phyloP scores from a whole-genome alignment of 2,888 invertebrate genomes.

The Dicycla oo region DNA sequence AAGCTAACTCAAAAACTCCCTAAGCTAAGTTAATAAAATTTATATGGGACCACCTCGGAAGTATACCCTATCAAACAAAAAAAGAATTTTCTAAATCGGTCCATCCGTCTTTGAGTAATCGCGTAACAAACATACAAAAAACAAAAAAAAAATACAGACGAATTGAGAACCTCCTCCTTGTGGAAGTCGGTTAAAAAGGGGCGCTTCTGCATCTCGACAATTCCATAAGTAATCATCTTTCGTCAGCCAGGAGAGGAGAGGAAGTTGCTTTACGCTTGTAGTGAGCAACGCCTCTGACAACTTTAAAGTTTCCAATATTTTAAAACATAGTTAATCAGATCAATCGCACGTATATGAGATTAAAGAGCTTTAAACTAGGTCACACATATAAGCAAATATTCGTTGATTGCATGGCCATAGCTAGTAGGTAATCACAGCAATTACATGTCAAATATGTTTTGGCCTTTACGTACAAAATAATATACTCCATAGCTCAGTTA shows the following conservation, averaged over 20 bases:
- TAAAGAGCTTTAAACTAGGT: neutral
- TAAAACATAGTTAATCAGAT: neutral
- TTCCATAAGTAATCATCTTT: neutral
- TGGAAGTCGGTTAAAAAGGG: too few species aligned
- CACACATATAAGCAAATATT: slow-evolving; percentile 9
- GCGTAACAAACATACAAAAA: too few species aligned
- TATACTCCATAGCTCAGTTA: slow-evolving; percentile 57
- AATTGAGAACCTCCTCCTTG: too few species aligned
- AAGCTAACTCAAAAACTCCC: too few species aligned
- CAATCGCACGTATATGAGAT: neutral
- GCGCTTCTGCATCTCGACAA: neutral
- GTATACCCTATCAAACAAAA: too few species aligned
- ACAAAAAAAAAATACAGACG: too few species aligned
- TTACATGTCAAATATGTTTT: slow-evolving; percentile 44
- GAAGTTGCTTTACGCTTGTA: neutral
- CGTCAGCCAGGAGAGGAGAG: neutral
- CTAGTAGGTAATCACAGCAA: slow-evolving; percentile 26
- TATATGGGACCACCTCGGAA: too few species aligned
- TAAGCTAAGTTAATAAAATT: too few species aligned
- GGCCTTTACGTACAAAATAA: slow-evolving; percentile 47
- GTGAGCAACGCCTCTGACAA: neutral
- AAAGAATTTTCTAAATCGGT: too few species aligned
- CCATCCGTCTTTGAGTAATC: too few species aligned
- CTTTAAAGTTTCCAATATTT: neutral
- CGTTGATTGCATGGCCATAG: neutral